These are phyloP conservation scores for Hippopotamus amphibius DNA, from an alignment of 2,113 vertebrate genomes.

Conservation along the genomic window DNA sequence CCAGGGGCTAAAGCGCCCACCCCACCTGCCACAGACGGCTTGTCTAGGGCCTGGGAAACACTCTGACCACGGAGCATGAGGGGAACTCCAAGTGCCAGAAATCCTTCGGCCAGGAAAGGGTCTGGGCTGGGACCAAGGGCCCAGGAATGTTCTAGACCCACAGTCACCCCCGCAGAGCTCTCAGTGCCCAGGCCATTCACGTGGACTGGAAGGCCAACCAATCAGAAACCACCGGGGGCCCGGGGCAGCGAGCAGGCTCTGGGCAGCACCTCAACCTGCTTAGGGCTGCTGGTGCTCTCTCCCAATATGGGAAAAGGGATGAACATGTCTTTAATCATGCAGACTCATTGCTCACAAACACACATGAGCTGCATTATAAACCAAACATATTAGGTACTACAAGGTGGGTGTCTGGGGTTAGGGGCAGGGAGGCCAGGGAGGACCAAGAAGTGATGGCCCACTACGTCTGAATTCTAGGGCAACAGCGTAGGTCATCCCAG, in stretches of 20 bases:
- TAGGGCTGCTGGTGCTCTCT: neutral
- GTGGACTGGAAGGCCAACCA: neutral
- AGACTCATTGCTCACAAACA: neutral
- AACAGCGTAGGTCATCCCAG: neutral
- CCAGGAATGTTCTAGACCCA: neutral
- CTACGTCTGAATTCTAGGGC: neutral
- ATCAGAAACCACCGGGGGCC: neutral
- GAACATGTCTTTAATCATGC: neutral
- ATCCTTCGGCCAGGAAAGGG: neutral
- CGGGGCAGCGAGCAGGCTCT: neutral
- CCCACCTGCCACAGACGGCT: too few species aligned
- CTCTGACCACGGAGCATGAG: neutral
- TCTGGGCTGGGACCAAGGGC: neutral
- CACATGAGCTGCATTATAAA: neutral
- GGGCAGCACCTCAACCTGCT: too few species aligned
- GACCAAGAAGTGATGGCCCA: neutral
- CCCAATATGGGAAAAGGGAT: neutral
- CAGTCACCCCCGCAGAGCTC: neutral
- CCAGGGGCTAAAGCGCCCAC: fast-evolving
- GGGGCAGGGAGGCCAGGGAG: too few species aligned
- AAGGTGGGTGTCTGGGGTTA: neutral
- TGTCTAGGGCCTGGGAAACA: neutral
- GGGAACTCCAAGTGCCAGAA: neutral
- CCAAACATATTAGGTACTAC: neutral
- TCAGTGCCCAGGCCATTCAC: neutral